Evolutionary conservation across 2,113 vertebrate species (phyloP).

Genomic region (Apistogramma diplotaenia): DNA sequence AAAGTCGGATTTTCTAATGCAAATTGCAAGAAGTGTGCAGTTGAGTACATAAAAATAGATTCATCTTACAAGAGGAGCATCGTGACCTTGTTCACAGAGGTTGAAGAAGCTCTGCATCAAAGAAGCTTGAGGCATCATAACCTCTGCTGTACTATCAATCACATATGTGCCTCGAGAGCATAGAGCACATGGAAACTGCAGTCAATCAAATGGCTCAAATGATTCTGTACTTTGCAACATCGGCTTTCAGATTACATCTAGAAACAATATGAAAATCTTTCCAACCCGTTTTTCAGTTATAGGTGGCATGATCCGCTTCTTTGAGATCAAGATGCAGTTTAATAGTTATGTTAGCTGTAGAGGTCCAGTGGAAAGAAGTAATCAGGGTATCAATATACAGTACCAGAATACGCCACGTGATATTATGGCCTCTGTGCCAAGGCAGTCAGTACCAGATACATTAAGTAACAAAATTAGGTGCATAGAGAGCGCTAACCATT

Average conservation of each 20-base stretch:
- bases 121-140: constrained; percentile 49
- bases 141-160: constrained; percentile 45
- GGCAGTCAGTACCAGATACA: background rate
- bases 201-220: constrained; percentile 35
- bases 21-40: constrained; percentile 17
- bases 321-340: background rate
- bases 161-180: constrained; percentile 43
- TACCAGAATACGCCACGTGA: background rate
- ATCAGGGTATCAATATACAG: constrained; percentile 42
- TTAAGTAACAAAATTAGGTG: background rate
- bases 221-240: constrained; percentile 31
- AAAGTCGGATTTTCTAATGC: background rate
- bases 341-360: too few species aligned
- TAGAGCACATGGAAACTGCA: constrained; percentile 26
- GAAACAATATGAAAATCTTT: constrained; percentile 25
- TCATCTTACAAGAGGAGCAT: constrained; percentile 25
- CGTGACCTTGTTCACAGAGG: constrained; percentile 41
- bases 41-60: constrained; percentile 29
- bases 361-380: constrained; percentile 20
- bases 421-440: background rate
- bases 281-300: constrained; percentile 19
- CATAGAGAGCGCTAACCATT: background rate
- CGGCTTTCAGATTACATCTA: constrained; percentile 9
- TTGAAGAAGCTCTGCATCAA: constrained; percentile 44
- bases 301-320: constrained; percentile 4